phyloP scores from a whole-genome alignment of 2,888 invertebrate species.

The Xanthostigma xanthostigma region DNA sequence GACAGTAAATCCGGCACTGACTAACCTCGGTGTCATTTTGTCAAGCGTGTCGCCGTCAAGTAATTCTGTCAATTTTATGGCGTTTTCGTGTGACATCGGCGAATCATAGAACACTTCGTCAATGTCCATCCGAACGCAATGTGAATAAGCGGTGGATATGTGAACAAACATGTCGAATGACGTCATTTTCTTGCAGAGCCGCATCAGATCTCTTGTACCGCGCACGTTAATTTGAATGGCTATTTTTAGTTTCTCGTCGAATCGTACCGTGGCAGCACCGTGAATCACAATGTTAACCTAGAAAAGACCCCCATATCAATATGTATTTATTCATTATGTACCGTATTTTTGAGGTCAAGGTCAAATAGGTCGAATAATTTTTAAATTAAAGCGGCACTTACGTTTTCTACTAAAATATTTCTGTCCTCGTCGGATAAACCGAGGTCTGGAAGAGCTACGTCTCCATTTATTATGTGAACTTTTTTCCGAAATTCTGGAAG shows the following conservation, averaged over 20 bases:
- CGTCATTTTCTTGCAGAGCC: background rate
- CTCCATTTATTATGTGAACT: slow-evolving; percentile 26
- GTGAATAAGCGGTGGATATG: slow-evolving; percentile 49
- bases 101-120: slow-evolving; percentile 38
- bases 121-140: slow-evolving; percentile 37
- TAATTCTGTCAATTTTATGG: slow-evolving; percentile 28
- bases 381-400: background rate
- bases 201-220: background rate
- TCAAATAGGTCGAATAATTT: background rate
- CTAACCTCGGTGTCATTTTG: slow-evolving; percentile 23
- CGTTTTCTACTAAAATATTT: slow-evolving; percentile 16
- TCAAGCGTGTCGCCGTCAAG: slow-evolving; percentile 27
- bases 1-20: too few species aligned
- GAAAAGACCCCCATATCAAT: background rate
- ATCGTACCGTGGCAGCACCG: slow-evolving; percentile 7
- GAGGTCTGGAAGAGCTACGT: slow-evolving; percentile 23
- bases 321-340: background rate
- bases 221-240: slow-evolving; percentile 6
- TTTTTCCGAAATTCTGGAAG: slow-evolving; percentile 24
- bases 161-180: slow-evolving; percentile 30
- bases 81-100: slow-evolving; percentile 24
- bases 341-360: too few species aligned
- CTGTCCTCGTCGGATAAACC: slow-evolving; percentile 26
- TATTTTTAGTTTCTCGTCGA: slow-evolving; percentile 6
- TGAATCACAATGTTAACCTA: slow-evolving; percentile 2